These are phyloP conservation scores for Gallirallus australis DNA, from an alignment of 2,797 vertebrate genomes.

Conservation along the genomic window DNA sequence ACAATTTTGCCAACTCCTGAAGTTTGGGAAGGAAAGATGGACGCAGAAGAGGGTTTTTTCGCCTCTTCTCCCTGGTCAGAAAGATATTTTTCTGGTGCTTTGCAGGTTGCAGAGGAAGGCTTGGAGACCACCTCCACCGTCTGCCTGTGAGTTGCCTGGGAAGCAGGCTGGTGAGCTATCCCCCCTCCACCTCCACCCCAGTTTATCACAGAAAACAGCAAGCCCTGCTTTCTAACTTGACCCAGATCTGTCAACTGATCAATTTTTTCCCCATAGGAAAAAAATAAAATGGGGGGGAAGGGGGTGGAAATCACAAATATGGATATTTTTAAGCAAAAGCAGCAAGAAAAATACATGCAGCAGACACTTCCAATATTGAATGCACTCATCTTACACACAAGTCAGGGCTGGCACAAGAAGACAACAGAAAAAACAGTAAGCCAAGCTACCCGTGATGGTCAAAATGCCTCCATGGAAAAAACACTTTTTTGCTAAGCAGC, in stretches of 20 bases:
- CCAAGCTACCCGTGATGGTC: not conserved
- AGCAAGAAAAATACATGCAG: not conserved
- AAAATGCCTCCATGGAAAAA: rapidly evolving
- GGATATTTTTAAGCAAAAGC: not conserved
- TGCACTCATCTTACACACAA: rapidly evolving
- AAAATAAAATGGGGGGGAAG: not conserved
- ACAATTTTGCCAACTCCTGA: rapidly evolving
- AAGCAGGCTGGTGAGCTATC: not conserved
- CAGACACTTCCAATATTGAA: not conserved
- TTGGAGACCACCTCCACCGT: not conserved
- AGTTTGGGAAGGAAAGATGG: not conserved
- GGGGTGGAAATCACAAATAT: not conserved
- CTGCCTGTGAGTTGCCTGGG: not conserved
- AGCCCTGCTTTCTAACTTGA: constrained; percentile 36
- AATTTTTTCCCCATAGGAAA: constrained; percentile 48
- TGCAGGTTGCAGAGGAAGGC: not conserved
- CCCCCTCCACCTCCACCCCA: not conserved
- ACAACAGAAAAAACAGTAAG: rapidly evolving
- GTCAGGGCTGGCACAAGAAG: not conserved
- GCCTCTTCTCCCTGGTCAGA: not conserved
- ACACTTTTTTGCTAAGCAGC: not conserved
- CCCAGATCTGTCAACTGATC: constrained; percentile 76
- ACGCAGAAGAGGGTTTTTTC: not conserved
- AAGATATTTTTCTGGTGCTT: not conserved
- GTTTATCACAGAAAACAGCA: not conserved